These are phyloP conservation scores for Megamerina dolium DNA, from an alignment of 2,888 invertebrate species.

Conservation along the genomic window DNA sequence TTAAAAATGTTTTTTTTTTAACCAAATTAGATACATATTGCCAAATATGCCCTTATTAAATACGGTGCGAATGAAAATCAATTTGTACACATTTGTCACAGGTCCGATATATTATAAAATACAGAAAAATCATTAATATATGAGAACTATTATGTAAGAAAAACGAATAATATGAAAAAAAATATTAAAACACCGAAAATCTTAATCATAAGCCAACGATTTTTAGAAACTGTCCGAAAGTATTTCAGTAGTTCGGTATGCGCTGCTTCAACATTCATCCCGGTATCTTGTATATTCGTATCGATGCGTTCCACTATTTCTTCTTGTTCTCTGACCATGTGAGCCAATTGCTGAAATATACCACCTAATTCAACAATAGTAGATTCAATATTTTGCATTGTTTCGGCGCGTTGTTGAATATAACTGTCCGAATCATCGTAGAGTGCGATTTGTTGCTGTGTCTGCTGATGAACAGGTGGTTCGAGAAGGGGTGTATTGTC, in stretches of 20 bases:
- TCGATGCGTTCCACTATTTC: constrained; percentile 98
- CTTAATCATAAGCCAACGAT: constrained; percentile 99
- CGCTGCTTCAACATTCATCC: constrained; percentile 95
- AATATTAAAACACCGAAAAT: constrained; percentile 97
- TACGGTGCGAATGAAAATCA: no score
- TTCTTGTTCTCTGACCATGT: constrained; percentile 81
- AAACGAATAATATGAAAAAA: constrained; percentile 98
- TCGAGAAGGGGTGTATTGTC: constrained; percentile 47
- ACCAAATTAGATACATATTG: no score
- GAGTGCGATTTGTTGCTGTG: constrained; percentile 62
- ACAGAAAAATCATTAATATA: no score
- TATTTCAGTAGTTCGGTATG: constrained; percentile 96
- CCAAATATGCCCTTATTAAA: no score
- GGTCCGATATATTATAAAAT: no score
- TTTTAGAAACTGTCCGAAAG: constrained; percentile 93
- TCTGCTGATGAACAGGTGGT: constrained; percentile 43
- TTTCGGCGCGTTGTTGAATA: constrained; percentile 87
- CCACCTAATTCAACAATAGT: constrained; percentile 99
- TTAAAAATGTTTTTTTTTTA: no score
- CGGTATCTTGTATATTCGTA: constrained; percentile 91
- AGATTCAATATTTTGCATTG: constrained; percentile 98
- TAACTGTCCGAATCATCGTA: constrained; percentile 87
- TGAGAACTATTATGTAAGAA: constrained; percentile 77
- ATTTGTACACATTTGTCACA: no score
- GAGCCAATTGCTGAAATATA: constrained; percentile 91